Base-by-base conservation (phyloP, 2,797 vertebrate genomes). In the Amblyopsis hoosieri region DNA sequence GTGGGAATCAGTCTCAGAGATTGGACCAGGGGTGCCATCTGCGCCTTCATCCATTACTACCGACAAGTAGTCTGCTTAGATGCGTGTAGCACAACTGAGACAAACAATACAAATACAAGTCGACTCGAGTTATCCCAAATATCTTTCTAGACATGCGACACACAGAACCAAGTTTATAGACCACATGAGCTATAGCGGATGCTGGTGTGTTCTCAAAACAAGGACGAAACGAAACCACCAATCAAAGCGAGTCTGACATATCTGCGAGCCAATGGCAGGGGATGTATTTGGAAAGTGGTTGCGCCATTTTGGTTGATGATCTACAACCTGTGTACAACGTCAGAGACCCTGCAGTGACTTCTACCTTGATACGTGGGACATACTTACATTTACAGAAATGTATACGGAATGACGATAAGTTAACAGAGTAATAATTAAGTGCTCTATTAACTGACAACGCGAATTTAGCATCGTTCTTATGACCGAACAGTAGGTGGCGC, bases 301-400 rank as follows among this genome's bases (percentile, higher is more conserved):
- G 11, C 80, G 85, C 89, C 91, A 91, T 92, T 87, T 92, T 89
- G 78, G 60, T 29, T 50, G 2, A 13, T 31, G 19, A 15, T 29
- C 14, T 29, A 29, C 0, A 67, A 80, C 70, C 73, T 78, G 2
- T 29, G 14, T 29, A 19, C 0, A 67, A 79, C 70, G 75, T 78
- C 3, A 23, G n/a, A 61, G 1, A 5, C 15, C 17, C 7, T 0
- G 29, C 9, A 2, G 8, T 37, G 49, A 1, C n/a, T 5, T 57
- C 45, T 29, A 42, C 37, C 3, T 4, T 9, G 37, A 42, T 42
- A 42, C 37, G 37, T 9, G 37, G 37, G 37, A 9, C 1, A 42
- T 42, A 42, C 37, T 42, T 42, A 42, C 23, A 29, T 29, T 29
- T 3, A 29, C 23, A 29, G 3, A 29, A 29, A 29, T 29, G 23